A percentile compares a stretch with the other conserved stretches of the same genome.
These are phyloP conservation scores for Thalpophila matura DNA, from an alignment of 2,888 invertebrate species.

Conservation along the genomic window DNA sequence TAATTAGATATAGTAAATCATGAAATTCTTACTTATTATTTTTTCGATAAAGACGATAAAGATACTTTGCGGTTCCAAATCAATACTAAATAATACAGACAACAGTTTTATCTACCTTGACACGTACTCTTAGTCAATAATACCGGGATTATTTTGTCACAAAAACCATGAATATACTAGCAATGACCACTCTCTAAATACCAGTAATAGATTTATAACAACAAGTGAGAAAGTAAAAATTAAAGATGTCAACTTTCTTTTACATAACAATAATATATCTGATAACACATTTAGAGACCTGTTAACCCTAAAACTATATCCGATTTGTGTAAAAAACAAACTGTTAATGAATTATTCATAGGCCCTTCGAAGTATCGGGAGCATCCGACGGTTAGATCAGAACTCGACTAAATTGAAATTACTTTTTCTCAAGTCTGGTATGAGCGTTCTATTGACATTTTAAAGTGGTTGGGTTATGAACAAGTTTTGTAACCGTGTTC, in stretches of 20 bases:
- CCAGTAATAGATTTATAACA: constrained; percentile 37
- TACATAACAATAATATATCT: constrained; percentile 54
- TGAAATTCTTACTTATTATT: neutral
- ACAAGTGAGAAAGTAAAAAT: constrained; percentile 53
- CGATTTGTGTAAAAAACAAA: constrained; percentile 58
- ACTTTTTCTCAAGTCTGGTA: constrained; percentile 4
- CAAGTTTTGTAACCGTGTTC: constrained; percentile 65
- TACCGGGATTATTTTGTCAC: constrained; percentile 13
- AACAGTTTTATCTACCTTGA: constrained; percentile 23
- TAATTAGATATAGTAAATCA: no score
- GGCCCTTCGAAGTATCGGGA: constrained; percentile 59
- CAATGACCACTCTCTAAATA: constrained; percentile 49
- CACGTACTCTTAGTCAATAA: constrained; percentile 17
- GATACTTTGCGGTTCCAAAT: neutral
- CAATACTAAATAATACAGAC: constrained; percentile 1
- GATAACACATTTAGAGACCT: constrained; percentile 50
- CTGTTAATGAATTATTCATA: constrained; percentile 62
- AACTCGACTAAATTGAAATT: constrained; percentile 48
- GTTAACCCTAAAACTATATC: constrained; percentile 66
- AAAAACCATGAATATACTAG: constrained; percentile 13
- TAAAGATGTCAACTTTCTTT: constrained; percentile 60
- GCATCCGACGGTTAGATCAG: constrained; percentile 36
- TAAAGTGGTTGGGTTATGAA: constrained; percentile 51
- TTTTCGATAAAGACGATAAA: neutral
- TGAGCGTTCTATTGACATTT: constrained; percentile 28